A percentile compares a stretch with the other conserved stretches of the same genome.
Evolutionary conservation across 2,797 vertebrate genomes (phyloP).

Genomic region (Tapirus indicus): DNA sequence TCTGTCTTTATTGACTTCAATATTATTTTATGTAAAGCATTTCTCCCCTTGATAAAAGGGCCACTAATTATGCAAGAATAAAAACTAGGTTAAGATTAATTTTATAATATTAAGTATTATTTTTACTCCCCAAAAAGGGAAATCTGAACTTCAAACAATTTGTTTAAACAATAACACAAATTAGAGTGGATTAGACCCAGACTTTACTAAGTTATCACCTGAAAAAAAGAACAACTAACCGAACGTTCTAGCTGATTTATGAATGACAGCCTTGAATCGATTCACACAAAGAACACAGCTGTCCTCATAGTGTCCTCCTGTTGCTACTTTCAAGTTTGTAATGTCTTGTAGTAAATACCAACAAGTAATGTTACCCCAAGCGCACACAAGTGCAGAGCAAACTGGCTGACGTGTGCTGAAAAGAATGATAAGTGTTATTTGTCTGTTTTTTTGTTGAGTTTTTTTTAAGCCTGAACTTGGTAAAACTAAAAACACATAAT

Average conservation of each 20-base stretch:
- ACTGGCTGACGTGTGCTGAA: neutral
- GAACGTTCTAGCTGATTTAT: slow-evolving; percentile 76
- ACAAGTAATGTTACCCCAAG: neutral
- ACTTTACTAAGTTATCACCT: slow-evolving; percentile 65
- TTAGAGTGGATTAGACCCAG: slow-evolving; percentile 69
- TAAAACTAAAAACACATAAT: slow-evolving; percentile 64
- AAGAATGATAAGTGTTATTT: neutral
- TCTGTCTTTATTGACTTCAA: neutral
- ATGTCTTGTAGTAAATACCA: slow-evolving; percentile 69
- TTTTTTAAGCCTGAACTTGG: slow-evolving; percentile 57
- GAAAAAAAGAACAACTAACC: neutral
- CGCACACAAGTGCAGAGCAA: neutral
- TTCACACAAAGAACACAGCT: slow-evolving; percentile 63
- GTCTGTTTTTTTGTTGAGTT: slow-evolving; percentile 20
- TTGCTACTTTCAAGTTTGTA: slow-evolving; percentile 43
- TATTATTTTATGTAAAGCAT: neutral
- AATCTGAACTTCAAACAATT: slow-evolving; percentile 76
- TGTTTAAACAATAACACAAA: slow-evolving; percentile 65
- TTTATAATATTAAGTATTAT: neutral
- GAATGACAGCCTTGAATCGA: neutral
- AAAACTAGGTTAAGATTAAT: neutral
- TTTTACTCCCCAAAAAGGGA: slow-evolving; percentile 29
- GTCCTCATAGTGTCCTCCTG: slow-evolving; percentile 58
- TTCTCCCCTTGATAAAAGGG: neutral
- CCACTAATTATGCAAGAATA: neutral